Evolutionary conservation across 2,113 vertebrate species (phyloP).

Genomic region (Halichoeres trimaculatus): DNA sequence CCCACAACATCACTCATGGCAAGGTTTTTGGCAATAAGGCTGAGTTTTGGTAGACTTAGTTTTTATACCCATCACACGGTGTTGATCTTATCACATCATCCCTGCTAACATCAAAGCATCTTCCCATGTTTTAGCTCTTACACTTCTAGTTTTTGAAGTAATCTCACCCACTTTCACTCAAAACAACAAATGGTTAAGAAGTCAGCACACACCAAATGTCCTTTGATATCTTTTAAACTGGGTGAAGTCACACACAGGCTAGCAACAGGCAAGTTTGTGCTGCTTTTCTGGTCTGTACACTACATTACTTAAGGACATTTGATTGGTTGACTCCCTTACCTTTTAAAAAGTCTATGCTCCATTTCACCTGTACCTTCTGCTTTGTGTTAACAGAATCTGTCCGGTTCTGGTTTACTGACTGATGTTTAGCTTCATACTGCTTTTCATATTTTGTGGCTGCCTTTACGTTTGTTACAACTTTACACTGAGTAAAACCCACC

Average conservation of each 20-base stretch:
- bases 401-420: background rate
- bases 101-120: slow-evolving; percentile 44
- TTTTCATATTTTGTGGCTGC: slow-evolving; percentile 26
- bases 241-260: too few relatives aligned
- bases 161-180: background rate
- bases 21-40: slow-evolving; percentile 81
- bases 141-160: slow-evolving; percentile 9
- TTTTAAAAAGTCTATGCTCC: too few relatives aligned
- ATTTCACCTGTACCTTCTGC: background rate
- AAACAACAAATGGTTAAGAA: too few relatives aligned
- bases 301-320: too few relatives aligned
- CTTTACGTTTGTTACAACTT: slow-evolving; percentile 25
- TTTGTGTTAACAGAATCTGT: slow-evolving; percentile 7
- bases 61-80: slow-evolving; percentile 11
- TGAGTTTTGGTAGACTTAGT: slow-evolving; percentile 34
- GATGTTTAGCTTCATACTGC: background rate
- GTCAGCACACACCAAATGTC: too few relatives aligned
- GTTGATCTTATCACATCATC: slow-evolving; percentile 3
- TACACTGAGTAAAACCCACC: background rate
- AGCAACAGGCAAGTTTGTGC: too few relatives aligned
- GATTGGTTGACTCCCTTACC: too few relatives aligned
- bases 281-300: too few relatives aligned
- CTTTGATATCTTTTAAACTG: too few relatives aligned
- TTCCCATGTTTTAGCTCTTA: background rate
- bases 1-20: slow-evolving; percentile 61